Evolutionary conservation across 1,140 invertebrate species (phyloP).

Genomic region (Drosophila nikananu): DNA sequence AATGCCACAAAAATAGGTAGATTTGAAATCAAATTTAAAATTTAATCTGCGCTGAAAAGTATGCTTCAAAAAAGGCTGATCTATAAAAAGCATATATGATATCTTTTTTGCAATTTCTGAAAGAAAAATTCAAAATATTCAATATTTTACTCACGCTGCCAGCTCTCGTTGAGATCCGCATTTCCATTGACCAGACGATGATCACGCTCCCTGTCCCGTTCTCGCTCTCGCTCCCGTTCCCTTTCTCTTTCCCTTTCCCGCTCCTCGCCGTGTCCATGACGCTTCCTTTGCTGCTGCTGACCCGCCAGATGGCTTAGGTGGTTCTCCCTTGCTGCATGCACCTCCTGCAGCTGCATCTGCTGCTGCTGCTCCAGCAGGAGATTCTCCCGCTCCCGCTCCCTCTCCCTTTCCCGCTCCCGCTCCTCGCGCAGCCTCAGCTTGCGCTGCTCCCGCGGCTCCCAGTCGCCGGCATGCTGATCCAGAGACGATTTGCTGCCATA

Average conservation of each 20-base stretch:
- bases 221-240: background rate
- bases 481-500: constrained; percentile 78
- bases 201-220: constrained; percentile 50
- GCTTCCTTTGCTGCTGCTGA: constrained; percentile 53
- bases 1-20: too few relatives aligned
- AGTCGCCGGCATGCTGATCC: constrained; percentile 59
- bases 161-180: constrained; percentile 88
- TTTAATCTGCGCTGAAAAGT: background rate
- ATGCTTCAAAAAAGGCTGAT: background rate
- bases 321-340: constrained; percentile 49
- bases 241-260: background rate
- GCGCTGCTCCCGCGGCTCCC: constrained; percentile 70
- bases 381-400: constrained; percentile 61
- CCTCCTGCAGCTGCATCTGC: constrained; percentile 63
- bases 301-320: constrained; percentile 47
- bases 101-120: background rate
- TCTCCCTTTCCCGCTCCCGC: constrained; percentile 55
- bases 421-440: constrained; percentile 68
- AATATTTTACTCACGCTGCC: constrained; percentile 85
- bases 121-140: too few relatives aligned
- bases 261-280: constrained; percentile 50
- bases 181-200: constrained; percentile 63
- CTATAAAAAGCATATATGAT: background rate
- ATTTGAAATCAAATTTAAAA: too few relatives aligned
- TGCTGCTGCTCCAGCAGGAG: constrained; percentile 64